Conservation (phyloP, 2,113 vertebrate genomes). For the Crotalus tigris region DNA sequence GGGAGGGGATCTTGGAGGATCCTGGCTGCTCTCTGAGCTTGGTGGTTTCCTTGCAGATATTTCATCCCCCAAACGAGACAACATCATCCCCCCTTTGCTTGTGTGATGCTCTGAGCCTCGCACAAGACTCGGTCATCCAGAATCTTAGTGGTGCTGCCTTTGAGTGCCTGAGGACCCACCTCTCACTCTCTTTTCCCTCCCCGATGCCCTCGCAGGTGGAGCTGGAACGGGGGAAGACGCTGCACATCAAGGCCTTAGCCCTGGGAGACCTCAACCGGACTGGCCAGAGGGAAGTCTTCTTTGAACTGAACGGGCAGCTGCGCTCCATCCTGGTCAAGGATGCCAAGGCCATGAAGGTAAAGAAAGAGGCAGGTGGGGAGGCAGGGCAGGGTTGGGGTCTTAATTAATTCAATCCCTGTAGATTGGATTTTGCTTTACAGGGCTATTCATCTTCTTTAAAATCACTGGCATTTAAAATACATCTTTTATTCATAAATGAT, state of each 20-base stretch:
- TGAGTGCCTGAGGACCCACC: background rate
- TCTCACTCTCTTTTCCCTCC: rapidly evolving
- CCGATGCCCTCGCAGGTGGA: slow-evolving; percentile 75
- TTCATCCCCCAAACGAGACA: no score
- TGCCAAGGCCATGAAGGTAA: slow-evolving; percentile 88
- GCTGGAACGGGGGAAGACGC: slow-evolving; percentile 87
- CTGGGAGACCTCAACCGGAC: slow-evolving; percentile 87
- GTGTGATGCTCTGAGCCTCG: background rate
- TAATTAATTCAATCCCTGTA: background rate
- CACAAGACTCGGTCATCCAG: background rate
- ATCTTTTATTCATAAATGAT: background rate
- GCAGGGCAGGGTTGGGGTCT: no score
- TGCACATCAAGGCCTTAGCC: slow-evolving; percentile 91
- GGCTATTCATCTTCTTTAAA: background rate
- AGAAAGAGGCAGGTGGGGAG: rapidly evolving
- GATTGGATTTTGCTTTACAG: background rate
- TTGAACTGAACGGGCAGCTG: slow-evolving; percentile 90
- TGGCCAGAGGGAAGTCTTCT: slow-evolving; percentile 91
- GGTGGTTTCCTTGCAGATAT: no score
- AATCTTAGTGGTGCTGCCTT: background rate
- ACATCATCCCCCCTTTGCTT: background rate
- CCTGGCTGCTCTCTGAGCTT: no score
- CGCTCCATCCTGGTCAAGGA: slow-evolving; percentile 90
- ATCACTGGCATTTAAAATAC: background rate
- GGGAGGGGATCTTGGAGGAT: no score